These are phyloP conservation scores for Monochamus alternatus DNA, from an alignment of 2,888 invertebrate species.

Conservation along the genomic window DNA sequence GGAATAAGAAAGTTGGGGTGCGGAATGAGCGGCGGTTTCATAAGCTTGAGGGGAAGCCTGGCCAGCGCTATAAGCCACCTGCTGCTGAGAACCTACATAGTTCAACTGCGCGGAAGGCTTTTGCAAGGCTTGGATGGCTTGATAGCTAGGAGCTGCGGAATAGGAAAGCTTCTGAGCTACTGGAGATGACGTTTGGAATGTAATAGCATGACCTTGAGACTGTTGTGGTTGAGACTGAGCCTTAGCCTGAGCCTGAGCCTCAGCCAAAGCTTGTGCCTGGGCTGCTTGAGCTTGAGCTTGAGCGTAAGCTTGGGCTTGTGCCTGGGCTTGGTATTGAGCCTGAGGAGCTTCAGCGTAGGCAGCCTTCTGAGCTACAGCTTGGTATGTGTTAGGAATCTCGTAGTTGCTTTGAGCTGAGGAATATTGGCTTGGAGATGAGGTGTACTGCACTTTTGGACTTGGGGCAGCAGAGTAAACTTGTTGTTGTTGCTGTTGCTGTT, in stretches of 20 bases:
- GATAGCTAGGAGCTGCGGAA: constrained; percentile 9
- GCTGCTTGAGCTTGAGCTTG: constrained; percentile 42
- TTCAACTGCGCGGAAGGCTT: constrained; percentile 44
- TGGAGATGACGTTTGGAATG: constrained; percentile 30
- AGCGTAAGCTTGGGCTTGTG: constrained; percentile 25
- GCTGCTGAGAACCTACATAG: constrained; percentile 34
- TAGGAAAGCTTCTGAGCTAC: constrained; percentile 13
- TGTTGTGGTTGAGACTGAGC: constrained; percentile 32
- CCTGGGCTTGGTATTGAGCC: constrained; percentile 37
- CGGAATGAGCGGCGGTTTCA: constrained; percentile 44
- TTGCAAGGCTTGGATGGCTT: constrained; percentile 38
- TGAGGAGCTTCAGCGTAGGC: constrained; percentile 35
- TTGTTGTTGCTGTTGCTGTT: constrained; percentile 44
- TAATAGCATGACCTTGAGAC: constrained; percentile 39
- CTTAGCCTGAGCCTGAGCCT: constrained; percentile 29
- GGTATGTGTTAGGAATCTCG: constrained; percentile 41
- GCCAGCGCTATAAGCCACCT: background rate
- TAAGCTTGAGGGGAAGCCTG: constrained; percentile 38
- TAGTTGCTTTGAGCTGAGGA: constrained; percentile 41
- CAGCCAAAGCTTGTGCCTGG: constrained; percentile 37
- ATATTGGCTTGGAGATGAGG: constrained; percentile 33
- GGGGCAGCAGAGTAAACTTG: constrained; percentile 43
- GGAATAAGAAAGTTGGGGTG: constrained; percentile 52
- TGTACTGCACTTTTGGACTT: constrained; percentile 46
- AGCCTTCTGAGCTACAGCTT: constrained; percentile 48